A percentile compares a stretch with the other conserved stretches of the same genome.
phyloP scores from a whole-genome alignment of 2,888 invertebrate genomes.

The Terebella lapidaria region DNA sequence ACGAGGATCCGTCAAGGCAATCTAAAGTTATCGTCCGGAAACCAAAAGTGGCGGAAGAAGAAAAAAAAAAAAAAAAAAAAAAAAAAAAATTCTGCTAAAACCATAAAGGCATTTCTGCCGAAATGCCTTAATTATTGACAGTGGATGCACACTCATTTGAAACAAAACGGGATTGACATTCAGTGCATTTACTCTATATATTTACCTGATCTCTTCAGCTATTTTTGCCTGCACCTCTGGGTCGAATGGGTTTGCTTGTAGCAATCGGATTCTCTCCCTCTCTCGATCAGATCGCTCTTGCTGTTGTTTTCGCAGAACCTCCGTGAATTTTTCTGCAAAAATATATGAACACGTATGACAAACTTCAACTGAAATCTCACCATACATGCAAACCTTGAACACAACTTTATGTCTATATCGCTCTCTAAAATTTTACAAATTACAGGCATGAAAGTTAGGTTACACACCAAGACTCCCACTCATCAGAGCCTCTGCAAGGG shows the following conservation, averaged over 20 bases:
- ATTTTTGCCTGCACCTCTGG: conserved; percentile 90
- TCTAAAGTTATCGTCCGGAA: too few species aligned
- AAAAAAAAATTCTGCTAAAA: too few species aligned
- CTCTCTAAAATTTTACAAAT: too few species aligned
- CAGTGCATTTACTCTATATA: not conserved
- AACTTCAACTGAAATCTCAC: not conserved
- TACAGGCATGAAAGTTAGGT: too few species aligned
- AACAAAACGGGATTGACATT: not conserved
- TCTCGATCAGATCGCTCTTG: conserved; percentile 76
- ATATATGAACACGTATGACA: not conserved
- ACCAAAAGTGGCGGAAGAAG: too few species aligned
- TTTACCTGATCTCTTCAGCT: conserved; percentile 86
- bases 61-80: too few species aligned
- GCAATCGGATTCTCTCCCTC: conserved; percentile 76
- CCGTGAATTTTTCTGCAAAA: conserved; percentile 38
- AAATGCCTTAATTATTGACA: too few species aligned
- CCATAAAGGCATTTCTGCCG: too few species aligned
- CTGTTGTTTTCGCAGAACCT: conserved; percentile 59
- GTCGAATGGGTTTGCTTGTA: conserved; percentile 92
- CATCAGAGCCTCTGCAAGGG: conserved; percentile 82
- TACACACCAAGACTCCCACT: conserved; percentile 71
- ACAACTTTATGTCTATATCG: not conserved
- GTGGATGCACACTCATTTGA: too few species aligned
- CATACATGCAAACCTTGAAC: not conserved
- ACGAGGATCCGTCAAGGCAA: too few species aligned